Conservation (phyloP, 30 jellyfish, hydroid and myxozoan genomes). For the Cassiopea xamachana region DNA sequence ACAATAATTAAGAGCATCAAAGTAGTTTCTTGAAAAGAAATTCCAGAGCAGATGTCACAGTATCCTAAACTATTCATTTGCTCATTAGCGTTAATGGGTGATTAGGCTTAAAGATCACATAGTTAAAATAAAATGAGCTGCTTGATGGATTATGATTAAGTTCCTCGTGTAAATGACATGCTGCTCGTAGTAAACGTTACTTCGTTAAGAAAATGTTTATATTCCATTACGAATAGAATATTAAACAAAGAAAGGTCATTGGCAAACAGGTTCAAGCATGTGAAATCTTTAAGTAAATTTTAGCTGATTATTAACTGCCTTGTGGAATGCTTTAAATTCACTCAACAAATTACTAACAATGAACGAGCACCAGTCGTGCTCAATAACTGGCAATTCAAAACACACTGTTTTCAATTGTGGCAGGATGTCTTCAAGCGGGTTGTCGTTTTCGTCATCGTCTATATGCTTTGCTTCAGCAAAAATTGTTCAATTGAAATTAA, state of each 20-base stretch:
- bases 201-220: constrained; percentile 3
- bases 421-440: not conserved
- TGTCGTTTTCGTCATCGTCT: not conserved
- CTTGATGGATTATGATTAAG: not conserved
- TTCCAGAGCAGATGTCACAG: not conserved
- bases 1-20: not conserved
- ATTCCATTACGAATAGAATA: not conserved
- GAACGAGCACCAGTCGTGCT: not conserved
- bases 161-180: not conserved
- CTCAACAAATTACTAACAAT: not conserved
- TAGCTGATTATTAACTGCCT: not conserved
- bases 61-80: not conserved
- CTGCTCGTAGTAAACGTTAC: not conserved
- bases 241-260: constrained; percentile 10
- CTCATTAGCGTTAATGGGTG: not conserved
- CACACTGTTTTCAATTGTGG: constrained; percentile 15
- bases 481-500: not conserved
- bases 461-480: not conserved
- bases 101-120: not conserved
- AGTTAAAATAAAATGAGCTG: not conserved
- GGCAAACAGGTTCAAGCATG: constrained; percentile 4
- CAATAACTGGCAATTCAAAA: not conserved
- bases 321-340: constrained; percentile 6
- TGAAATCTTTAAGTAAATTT: not conserved
- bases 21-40: not conserved